A percentile compares a stretch with the other conserved stretches of the same genome.
Conservation (phyloP, 2,113 vertebrate species). For the Ctenomys sociabilis region DNA sequence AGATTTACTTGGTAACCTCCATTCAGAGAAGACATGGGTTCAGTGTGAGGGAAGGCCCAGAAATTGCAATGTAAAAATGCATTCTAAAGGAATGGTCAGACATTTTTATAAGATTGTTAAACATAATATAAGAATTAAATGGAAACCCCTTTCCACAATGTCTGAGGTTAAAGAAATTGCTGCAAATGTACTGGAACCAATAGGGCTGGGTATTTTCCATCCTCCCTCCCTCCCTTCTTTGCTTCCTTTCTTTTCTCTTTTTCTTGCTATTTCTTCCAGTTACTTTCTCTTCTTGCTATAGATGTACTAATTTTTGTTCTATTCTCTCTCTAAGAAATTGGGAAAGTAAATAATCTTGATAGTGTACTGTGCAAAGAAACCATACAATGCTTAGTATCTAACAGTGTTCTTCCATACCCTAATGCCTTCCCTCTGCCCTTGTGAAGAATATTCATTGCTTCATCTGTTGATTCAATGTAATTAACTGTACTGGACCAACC, state of each 20-base stretch:
- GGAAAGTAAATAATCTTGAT: neutral
- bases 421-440: neutral
- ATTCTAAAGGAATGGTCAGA: neutral
- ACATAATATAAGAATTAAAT: neutral
- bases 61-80: neutral
- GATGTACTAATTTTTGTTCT: neutral
- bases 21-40: neutral
- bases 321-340: neutral
- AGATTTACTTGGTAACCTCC: too few relatives aligned
- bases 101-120: neutral
- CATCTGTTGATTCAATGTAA: neutral
- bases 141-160: neutral
- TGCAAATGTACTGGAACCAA: neutral
- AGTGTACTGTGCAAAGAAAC: neutral
- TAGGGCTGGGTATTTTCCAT: too few relatives aligned
- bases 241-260: neutral
- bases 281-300: neutral
- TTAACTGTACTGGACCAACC: neutral
- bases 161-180: neutral
- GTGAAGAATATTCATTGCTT: neutral
- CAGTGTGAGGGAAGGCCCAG: neutral
- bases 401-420: neutral
- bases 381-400: neutral
- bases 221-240: rapidly evolving
- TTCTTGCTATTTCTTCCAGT: neutral